Evolutionary conservation across 2,113 vertebrate genomes (phyloP).

Genomic region (Sinosuthora webbiana): DNA sequence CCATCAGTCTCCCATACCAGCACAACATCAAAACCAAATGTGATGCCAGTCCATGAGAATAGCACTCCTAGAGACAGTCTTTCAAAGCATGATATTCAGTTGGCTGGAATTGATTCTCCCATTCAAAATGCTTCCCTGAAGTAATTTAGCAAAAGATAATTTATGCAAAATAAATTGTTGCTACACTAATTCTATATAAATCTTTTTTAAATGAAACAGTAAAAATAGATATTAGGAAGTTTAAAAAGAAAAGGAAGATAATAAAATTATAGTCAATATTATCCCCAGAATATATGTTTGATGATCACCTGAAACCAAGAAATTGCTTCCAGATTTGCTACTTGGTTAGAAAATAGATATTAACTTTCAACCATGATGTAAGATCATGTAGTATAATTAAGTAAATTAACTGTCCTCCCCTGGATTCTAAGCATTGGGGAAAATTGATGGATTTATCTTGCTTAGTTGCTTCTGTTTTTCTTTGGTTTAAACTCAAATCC

Average conservation of each 20-base stretch:
- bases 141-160: not conserved
- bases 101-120: not conserved
- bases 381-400: not conserved
- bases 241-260: not conserved
- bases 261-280: not conserved
- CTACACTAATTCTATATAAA: not conserved
- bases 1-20: not conserved
- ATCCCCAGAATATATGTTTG: not conserved
- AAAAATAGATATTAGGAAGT: not conserved
- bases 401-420: not conserved
- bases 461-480: not conserved
- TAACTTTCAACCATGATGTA: not conserved
- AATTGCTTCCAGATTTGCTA: not conserved
- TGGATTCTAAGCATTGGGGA: not conserved
- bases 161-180: not conserved
- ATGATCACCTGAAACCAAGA: not conserved
- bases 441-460: not conserved
- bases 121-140: not conserved
- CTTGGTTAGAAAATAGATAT: not conserved
- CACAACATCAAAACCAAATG: not conserved
- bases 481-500: not conserved
- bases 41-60: not conserved
- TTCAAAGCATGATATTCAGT: not conserved
- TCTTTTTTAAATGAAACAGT: not conserved
- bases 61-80: not conserved